phyloP scores from a whole-genome alignment of 2,113 vertebrate genomes.

The Vulpes ferrilata region DNA sequence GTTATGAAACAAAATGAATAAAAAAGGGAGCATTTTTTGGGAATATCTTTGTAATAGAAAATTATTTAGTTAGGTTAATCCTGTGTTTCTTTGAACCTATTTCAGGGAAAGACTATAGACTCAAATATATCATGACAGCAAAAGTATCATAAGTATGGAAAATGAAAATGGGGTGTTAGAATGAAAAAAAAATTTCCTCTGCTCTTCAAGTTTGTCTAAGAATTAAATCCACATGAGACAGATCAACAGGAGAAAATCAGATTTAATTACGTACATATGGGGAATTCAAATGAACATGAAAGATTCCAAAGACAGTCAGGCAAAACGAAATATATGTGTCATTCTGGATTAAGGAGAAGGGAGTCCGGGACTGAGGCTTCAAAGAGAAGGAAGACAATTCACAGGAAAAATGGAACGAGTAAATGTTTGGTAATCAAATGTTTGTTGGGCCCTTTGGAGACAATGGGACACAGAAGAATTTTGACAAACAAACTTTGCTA shows the following conservation, averaged over 20 bases:
- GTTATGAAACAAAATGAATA: background rate
- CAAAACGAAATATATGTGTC: background rate
- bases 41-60: background rate
- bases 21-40: background rate
- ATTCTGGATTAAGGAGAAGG: background rate
- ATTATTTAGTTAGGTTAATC: background rate
- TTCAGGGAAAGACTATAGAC: conserved; percentile 22
- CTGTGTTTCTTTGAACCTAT: background rate
- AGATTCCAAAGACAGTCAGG: background rate
- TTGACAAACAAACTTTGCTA: background rate
- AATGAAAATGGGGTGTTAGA: background rate
- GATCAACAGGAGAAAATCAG: background rate
- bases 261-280: background rate
- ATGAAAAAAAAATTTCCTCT: background rate
- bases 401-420: background rate
- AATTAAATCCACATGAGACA: background rate
- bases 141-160: background rate
- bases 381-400: background rate
- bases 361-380: background rate
- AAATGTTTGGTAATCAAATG: background rate
- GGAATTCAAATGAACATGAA: background rate
- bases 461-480: background rate
- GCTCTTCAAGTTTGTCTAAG: background rate
- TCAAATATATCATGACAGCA: background rate
- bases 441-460: background rate